These are phyloP conservation scores for Peromyscus melanophrys DNA, from an alignment of 2,797 vertebrate species.

Conservation along the genomic window DNA sequence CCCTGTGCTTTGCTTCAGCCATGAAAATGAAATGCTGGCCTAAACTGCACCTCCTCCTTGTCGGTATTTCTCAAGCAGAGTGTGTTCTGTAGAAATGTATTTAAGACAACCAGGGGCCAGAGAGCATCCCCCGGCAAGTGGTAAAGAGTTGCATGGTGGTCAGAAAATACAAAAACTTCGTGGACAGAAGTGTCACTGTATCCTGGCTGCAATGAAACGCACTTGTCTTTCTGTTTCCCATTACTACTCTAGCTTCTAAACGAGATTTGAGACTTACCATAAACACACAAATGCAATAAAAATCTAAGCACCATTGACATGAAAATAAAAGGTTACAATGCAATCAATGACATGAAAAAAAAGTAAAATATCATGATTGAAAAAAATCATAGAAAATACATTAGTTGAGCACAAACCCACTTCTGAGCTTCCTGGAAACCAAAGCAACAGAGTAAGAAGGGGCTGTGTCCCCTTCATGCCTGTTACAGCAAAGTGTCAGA, in stretches of 20 bases:
- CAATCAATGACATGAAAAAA: constrained; percentile 19
- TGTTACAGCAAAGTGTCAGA: constrained; percentile 1
- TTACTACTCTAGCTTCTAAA: background rate
- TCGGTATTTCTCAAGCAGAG: constrained; percentile 54
- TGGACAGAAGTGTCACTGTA: background rate
- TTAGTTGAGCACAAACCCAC: background rate
- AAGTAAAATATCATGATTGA: background rate
- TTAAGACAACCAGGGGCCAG: background rate
- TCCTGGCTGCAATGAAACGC: background rate
- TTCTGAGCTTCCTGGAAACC: constrained; percentile 13
- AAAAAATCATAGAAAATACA: constrained; percentile 5
- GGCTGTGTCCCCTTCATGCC: background rate
- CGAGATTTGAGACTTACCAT: background rate
- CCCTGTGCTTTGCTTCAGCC: constrained; percentile 48
- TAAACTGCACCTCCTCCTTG: constrained; percentile 59
- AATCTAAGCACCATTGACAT: constrained; percentile 7
- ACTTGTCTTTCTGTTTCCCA: background rate
- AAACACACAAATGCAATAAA: constrained; percentile 43
- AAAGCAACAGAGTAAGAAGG: background rate
- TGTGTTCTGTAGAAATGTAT: constrained; percentile 50
- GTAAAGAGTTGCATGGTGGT: background rate
- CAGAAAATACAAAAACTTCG: background rate
- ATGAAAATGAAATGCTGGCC: constrained; percentile 66
- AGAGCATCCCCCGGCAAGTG: constrained; percentile 57
- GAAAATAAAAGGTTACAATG: constrained; percentile 46